Base-by-base conservation (phyloP, 2,113 vertebrate genomes). In the Microcebus griseorufus region DNA sequence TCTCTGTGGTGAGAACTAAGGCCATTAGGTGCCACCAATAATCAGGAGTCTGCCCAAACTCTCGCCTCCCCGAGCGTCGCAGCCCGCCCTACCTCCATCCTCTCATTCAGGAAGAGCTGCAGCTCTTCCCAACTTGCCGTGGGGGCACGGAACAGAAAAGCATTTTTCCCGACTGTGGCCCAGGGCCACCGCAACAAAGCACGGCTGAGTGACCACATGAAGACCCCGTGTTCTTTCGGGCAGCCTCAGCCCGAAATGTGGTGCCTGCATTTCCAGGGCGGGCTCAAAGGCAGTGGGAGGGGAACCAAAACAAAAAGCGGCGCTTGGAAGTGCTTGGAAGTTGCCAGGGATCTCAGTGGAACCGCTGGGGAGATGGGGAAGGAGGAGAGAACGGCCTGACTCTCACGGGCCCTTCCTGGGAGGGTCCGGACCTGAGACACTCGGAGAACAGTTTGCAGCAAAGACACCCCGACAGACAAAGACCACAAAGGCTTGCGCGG, bases 11-110 rank as follows among this genome's bases (percentile, higher is more conserved):
- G 23, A 88, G 79, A 89, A 75, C 29, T 6, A 60, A 81, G 70
- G 8, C 55, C 60, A 39, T 65, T 12, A 64, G 55, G 14, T 94
- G 37, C 55, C 90, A 29, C 75, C 9, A 5, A 70, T 29, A 45
- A 58, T 20, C 81, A 78, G 37, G 65, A 87, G 16, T 48, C 58
- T 42, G 32, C 48, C 27, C 29, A 13, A n/a, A 72, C 42, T 62
- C 45, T n/a, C 67, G 32, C n/a, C 23, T 62, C 45, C 53, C 17
- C 0, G 11, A 53, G 9, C 3, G 1, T 53, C 3, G 4, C 4
- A 4, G 25, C 34, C 9, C 1, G 7, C 34, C 34, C 9, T n/a
- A 23, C n/a, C 72, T 48, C 20, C 17, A 11, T 42, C 42, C n/a
- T 75, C 60, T 48, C 65, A 39, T 45, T 72, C 16, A 25, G 34